Percentiles rank a stretch among this genome's conserved stretches.
phyloP scores from a whole-genome alignment of 1,140 invertebrate genomes.

The Orchesella cincta region DNA sequence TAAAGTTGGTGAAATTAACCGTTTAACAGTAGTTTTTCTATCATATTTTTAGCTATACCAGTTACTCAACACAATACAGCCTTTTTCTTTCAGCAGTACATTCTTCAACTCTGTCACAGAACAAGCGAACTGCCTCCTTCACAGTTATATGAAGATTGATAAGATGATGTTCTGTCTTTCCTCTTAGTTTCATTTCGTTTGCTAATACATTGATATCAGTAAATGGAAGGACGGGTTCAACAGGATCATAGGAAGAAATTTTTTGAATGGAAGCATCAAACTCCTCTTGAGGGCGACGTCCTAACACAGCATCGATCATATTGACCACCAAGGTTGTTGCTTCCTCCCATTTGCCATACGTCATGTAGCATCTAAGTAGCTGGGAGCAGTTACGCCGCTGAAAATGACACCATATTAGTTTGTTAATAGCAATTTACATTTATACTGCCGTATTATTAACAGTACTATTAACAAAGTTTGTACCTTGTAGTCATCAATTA shows the following conservation, averaged over 20 bases:
- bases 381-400: constrained; percentile 40
- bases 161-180: not conserved
- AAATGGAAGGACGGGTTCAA: constrained; percentile 40
- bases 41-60: too few relatives aligned
- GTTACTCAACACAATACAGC: constrained; percentile 1
- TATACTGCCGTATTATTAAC: too few relatives aligned
- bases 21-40: too few relatives aligned
- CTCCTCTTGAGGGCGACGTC: constrained; percentile 31
- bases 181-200: constrained; percentile 29
- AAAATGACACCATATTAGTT: constrained; percentile 26
- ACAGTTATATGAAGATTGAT: not conserved
- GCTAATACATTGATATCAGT: constrained; percentile 38
- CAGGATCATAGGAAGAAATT: constrained; percentile 36
- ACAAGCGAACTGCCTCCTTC: not conserved
- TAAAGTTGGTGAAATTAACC: too few relatives aligned
- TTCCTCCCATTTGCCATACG: constrained; percentile 44
- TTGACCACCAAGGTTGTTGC: constrained; percentile 38
- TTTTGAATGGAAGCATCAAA: constrained; percentile 45
- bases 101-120: constrained; percentile 5
- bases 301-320: constrained; percentile 45
- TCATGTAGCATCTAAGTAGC: constrained; percentile 44
- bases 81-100: not conserved
- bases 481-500: constrained; percentile 48
- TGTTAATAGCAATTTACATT: too few relatives aligned
- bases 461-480: too few relatives aligned